These are phyloP conservation scores for Australoheros scitulus DNA, from an alignment of 2,113 vertebrate genomes.

Conservation along the genomic window DNA sequence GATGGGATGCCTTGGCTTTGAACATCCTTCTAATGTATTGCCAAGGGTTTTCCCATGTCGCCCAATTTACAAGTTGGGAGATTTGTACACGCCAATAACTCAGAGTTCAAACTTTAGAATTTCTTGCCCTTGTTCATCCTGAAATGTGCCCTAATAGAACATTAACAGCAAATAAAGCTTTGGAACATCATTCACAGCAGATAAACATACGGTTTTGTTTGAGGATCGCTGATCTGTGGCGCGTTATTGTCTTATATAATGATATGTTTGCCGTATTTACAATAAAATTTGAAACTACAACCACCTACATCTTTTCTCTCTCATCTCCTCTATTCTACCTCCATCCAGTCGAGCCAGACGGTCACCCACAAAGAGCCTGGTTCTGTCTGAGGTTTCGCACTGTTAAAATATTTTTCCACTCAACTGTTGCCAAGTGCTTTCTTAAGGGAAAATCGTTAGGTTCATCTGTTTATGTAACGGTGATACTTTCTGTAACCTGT, in stretches of 20 bases:
- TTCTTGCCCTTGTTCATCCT: constrained; percentile 44
- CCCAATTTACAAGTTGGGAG: constrained; percentile 76
- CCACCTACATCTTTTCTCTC: constrained; percentile 2
- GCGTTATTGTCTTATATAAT: constrained; percentile 1
- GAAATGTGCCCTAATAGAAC: constrained; percentile 37
- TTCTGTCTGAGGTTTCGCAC: background rate
- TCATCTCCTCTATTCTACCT: background rate
- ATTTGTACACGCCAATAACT: constrained; percentile 62
- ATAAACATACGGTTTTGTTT: background rate
- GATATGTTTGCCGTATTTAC: background rate
- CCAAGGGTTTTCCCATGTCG: constrained; percentile 75
- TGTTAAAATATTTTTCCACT: background rate
- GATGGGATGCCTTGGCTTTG: constrained; percentile 71
- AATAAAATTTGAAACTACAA: constrained; percentile 8
- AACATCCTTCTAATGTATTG: constrained; percentile 74
- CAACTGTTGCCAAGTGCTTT: background rate
- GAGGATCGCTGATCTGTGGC: background rate
- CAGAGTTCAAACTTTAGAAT: constrained; percentile 62
- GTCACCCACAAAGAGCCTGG: constrained; percentile 3
- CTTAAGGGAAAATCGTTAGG: background rate
- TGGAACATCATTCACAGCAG: constrained; percentile 4
- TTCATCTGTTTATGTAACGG: background rate
- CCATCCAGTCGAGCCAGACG: background rate
- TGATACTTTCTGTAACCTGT: background rate
- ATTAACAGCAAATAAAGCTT: constrained; percentile 6